Conservation (phyloP, 2,888 invertebrate genomes). For the Dendrolimus houi region DNA sequence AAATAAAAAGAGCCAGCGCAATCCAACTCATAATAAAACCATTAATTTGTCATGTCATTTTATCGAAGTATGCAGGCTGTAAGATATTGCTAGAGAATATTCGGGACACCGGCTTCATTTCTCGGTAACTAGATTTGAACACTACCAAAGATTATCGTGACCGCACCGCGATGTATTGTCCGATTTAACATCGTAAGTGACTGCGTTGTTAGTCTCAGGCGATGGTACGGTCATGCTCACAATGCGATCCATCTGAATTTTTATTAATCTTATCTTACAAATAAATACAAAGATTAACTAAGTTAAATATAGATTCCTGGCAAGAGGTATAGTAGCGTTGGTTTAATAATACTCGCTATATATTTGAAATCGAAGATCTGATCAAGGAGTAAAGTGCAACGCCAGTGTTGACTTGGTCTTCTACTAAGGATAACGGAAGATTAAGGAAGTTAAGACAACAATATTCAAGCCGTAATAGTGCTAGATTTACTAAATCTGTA, state of each 20-base stretch:
- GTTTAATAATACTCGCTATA: neutral
- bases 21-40: conserved; percentile 73
- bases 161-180: conserved; percentile 50
- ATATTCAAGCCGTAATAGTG: too few relatives aligned
- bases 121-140: conserved; percentile 60
- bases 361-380: too few relatives aligned
- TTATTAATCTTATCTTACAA: neutral
- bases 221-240: conserved; percentile 32
- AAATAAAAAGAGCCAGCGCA: conserved; percentile 58
- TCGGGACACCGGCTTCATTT: conserved; percentile 37
- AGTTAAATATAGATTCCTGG: neutral
- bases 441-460: too few relatives aligned
- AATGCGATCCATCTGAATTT: conserved; percentile 8
- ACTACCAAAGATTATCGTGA: conserved; percentile 59
- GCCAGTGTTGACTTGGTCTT: too few relatives aligned
- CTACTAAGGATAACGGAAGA: too few relatives aligned
- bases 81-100: conserved; percentile 45
- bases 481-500: too few relatives aligned
- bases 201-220: conserved; percentile 35
- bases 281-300: conserved; percentile 2
- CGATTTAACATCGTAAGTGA: conserved; percentile 61
- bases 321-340: neutral
- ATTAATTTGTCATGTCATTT: conserved; percentile 76
- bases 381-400: too few relatives aligned
- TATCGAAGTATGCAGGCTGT: conserved; percentile 47